These are phyloP conservation scores for Oryzias curvinotus DNA, from an alignment of 2,113 vertebrate species.

Conservation along the genomic window DNA sequence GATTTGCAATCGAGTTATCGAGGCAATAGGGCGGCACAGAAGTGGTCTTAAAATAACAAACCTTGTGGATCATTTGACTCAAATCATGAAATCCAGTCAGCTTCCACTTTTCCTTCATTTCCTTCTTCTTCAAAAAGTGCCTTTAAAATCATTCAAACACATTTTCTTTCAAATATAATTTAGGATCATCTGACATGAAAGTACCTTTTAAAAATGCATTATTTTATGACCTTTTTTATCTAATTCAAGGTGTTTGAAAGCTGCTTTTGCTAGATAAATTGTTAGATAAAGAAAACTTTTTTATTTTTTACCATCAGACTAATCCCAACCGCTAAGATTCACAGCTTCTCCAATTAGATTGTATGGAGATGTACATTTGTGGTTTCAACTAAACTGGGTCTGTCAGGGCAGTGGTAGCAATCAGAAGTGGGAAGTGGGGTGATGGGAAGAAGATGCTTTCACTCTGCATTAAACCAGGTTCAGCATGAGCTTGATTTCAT, in stretches of 20 bases:
- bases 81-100: neutral
- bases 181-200: neutral
- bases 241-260: too few species aligned
- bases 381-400: too few species aligned
- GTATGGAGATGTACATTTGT: too few species aligned
- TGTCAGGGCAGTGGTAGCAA: too few species aligned
- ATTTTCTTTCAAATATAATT: neutral
- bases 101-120: neutral
- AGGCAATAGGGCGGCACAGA: neutral
- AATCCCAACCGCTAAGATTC: too few species aligned
- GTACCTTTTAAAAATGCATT: neutral
- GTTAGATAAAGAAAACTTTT: neutral
- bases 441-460: too few species aligned
- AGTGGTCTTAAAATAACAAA: neutral
- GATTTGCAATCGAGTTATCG: neutral
- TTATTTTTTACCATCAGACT: neutral
- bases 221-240: neutral
- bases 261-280: too few species aligned
- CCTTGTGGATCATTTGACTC: slow-evolving; percentile 5
- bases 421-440: too few species aligned
- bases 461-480: too few species aligned
- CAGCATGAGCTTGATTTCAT: too few species aligned
- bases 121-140: neutral
- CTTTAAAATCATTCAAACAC: neutral
- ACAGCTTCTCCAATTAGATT: too few species aligned